Evolutionary conservation across 2,797 vertebrate genomes (phyloP), one percentile per base, ranked within the genome.

Genomic region (Triplophysa bombifrons): DNA sequence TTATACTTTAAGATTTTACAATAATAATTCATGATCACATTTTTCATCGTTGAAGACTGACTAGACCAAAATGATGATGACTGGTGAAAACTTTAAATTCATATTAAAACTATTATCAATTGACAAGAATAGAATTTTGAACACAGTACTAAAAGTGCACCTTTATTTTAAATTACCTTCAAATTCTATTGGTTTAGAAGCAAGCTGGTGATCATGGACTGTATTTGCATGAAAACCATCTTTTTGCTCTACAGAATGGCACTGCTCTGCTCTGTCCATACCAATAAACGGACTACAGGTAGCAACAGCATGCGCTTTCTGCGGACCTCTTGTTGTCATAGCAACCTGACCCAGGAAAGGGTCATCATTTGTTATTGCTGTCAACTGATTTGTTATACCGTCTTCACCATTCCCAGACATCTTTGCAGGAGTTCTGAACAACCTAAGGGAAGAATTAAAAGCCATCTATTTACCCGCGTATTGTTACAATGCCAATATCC

Each of bases 191-290:
- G 91, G 90, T 80, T 85, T 90, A 76, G 92, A 92, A 76, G 84
- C 91, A 88, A 93, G 87, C 75, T 92, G 92, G 3, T 87, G 88
- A 87, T 92, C 85, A 71, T 91, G 88, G 80, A 87, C 90, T 91
- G 87, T 92, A 90, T 92, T 92, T 91, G 89, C 87, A 86, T 83
- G 86, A 84, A 85, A 85, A 87, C 89, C 88, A 84, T 73, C 87
- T 72, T 55, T 89, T 84, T 72, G 82, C 81, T 83, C 41, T 3
- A 25, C 30, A 55, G 20, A 46, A 81, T 73, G 74, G 27, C 78
- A 83, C 55, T 77, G 85, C 86, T 89, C 89, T 83, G 85, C 87
- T 84, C 84, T 88, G 83, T 82, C 82, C 82, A 84, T 68, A 61
- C 85, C 87, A 85, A 63, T 85, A 76, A 86, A 84, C 34, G 85